Evolutionary conservation across 2,888 invertebrate genomes (phyloP).

Genomic region (Drosophila peninsularis): DNA sequence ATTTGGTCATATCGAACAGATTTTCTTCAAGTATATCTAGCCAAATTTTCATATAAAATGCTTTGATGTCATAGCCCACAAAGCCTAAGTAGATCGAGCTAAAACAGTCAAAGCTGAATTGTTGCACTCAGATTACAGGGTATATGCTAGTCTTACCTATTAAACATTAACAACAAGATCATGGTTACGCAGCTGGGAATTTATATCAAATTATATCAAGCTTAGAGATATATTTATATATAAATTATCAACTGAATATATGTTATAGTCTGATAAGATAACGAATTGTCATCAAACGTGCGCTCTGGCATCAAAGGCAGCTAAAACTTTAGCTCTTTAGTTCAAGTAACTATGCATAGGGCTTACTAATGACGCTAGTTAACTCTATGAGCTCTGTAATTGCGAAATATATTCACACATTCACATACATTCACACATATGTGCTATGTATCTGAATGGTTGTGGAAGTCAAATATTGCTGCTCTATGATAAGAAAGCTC

Average conservation of each 20-base stretch:
- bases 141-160: not conserved
- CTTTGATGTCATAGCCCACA: too few species aligned
- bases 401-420: not conserved
- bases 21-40: too few species aligned
- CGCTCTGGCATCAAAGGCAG: not conserved
- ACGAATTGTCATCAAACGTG: not conserved
- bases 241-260: not conserved
- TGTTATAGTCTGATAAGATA: slow-evolving; percentile 2
- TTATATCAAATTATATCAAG: not conserved
- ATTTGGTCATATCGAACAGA: too few species aligned
- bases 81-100: too few species aligned
- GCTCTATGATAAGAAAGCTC: slow-evolving; percentile 36
- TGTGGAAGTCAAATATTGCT: not conserved
- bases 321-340: too few species aligned
- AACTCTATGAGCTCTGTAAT: not conserved
- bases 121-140: not conserved
- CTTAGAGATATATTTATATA: not conserved
- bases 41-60: too few species aligned
- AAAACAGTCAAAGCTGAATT: too few species aligned
- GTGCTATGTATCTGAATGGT: slow-evolving; percentile 7
- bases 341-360: not conserved
- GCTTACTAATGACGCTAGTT: not conserved
- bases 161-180: too few species aligned
- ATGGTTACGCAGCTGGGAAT: too few species aligned
- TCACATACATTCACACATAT: not conserved